phyloP scores from a whole-genome alignment of 2,113 vertebrate genomes.

The Elephas maximus region DNA sequence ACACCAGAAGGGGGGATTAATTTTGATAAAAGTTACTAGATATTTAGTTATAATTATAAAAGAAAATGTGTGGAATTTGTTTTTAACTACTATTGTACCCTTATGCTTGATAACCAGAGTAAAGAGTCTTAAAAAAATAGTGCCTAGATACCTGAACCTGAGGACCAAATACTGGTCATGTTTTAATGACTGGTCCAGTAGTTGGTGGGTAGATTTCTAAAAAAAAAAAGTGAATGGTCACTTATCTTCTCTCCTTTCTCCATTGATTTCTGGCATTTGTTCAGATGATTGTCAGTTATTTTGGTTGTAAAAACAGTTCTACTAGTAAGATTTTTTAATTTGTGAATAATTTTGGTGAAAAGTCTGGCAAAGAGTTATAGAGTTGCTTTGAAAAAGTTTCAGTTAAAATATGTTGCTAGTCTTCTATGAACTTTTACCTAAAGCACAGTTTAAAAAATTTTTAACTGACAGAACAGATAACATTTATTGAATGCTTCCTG shows the following conservation, averaged over 20 bases:
- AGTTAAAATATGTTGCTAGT: neutral
- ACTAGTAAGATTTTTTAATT: neutral
- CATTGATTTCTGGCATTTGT: constrained; percentile 27
- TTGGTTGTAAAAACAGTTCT: neutral
- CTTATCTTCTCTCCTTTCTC: neutral
- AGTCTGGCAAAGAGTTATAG: neutral
- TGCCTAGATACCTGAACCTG: neutral
- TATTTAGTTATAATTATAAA: constrained; percentile 16
- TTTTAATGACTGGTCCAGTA: constrained; percentile 9
- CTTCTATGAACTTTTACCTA: too few species aligned
- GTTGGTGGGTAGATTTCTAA: constrained; percentile 16
- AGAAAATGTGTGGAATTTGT: neutral
- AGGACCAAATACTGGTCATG: neutral
- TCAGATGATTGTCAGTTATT: neutral
- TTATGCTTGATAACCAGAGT: neutral
- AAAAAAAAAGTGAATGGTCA: neutral
- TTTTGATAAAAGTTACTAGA: constrained; percentile 18
- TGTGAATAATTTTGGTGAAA: neutral
- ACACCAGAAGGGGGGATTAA: constrained; percentile 2
- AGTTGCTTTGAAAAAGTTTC: constrained; percentile 6
- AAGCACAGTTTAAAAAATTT: too few species aligned
- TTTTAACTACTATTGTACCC: neutral
- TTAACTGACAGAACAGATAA: too few species aligned
- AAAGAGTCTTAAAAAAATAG: constrained; percentile 41
- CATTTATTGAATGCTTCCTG: too few species aligned